Conservation (phyloP, 1,140 invertebrate genomes). For the Lamellibrachia luymesi region DNA sequence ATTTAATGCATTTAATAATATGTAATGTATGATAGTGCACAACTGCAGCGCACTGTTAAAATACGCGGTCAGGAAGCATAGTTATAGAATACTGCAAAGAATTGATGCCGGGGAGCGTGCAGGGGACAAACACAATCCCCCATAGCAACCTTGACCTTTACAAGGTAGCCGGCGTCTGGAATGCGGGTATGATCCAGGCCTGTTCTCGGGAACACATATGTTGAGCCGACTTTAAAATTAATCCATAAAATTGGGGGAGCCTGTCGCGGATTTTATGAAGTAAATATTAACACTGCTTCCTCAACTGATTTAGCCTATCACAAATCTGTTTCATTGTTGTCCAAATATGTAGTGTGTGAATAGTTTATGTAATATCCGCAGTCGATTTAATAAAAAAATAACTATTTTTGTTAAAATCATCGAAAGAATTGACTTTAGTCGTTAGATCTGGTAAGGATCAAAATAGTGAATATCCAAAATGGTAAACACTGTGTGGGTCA, state of each 20-base stretch:
- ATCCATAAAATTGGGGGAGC: background rate
- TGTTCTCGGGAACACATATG: background rate
- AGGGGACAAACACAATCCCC: background rate
- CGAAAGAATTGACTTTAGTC: too few species aligned
- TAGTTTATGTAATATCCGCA: too few species aligned
- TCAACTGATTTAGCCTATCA: too few species aligned
- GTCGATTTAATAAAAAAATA: too few species aligned
- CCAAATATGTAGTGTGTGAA: too few species aligned
- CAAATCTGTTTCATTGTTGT: too few species aligned
- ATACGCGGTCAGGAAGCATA: background rate
- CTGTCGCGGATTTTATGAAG: background rate
- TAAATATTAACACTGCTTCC: background rate
- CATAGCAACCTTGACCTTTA: slow-evolving; percentile 4
- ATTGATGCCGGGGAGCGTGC: background rate
- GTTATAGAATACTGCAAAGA: background rate
- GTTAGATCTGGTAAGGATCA: too few species aligned
- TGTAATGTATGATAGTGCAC: background rate
- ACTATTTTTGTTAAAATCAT: too few species aligned
- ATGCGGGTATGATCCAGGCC: background rate
- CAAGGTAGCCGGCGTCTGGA: background rate
- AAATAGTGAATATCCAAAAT: too few species aligned
- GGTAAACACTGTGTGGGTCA: too few species aligned
- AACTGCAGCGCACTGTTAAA: background rate
- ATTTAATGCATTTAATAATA: slow-evolving; percentile 1
- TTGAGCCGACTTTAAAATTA: background rate